These are phyloP conservation scores for Sminthurides bifidus DNA, from an alignment of 1,140 invertebrate species.

Conservation along the genomic window DNA sequence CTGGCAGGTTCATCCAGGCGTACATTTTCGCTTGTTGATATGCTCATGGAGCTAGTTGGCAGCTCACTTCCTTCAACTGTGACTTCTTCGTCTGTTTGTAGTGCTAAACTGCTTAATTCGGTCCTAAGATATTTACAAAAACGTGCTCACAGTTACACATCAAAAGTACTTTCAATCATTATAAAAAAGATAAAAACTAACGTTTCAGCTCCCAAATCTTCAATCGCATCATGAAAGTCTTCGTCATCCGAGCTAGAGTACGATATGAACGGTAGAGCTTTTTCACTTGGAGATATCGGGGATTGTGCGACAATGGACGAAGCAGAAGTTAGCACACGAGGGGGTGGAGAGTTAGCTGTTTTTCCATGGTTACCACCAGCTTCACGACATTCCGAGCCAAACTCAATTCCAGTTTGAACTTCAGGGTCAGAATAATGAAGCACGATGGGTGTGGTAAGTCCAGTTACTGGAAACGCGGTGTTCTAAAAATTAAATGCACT, in stretches of 20 bases:
- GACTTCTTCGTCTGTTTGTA: no score
- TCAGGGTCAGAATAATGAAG: slow-evolving; percentile 28
- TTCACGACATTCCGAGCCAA: slow-evolving; percentile 24
- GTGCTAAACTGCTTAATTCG: no score
- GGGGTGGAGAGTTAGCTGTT: neutral
- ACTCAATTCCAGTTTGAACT: slow-evolving; percentile 27
- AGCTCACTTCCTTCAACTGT: no score
- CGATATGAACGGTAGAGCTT: slow-evolving; percentile 48
- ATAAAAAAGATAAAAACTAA: no score
- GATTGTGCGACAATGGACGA: slow-evolving; percentile 46
- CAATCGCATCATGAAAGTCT: slow-evolving; percentile 88
- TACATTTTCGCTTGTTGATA: no score
- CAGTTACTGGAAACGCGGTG: slow-evolving; percentile 75
- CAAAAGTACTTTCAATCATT: no score
- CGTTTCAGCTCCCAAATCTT: slow-evolving; percentile 40
- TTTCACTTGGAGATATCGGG: slow-evolving; percentile 42
- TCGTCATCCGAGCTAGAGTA: slow-evolving; percentile 91
- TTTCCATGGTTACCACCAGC: neutral
- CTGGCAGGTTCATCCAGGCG: no score
- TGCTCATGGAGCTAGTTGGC: no score
- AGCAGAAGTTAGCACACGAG: neutral
- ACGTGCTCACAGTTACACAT: no score
- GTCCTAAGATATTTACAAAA: no score
- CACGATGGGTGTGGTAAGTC: slow-evolving; percentile 39
- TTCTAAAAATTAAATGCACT: slow-evolving; percentile 53